Base-by-base conservation (phyloP, 64 coral and sea anemone species). In the Catalaphyllia jardinei region DNA sequence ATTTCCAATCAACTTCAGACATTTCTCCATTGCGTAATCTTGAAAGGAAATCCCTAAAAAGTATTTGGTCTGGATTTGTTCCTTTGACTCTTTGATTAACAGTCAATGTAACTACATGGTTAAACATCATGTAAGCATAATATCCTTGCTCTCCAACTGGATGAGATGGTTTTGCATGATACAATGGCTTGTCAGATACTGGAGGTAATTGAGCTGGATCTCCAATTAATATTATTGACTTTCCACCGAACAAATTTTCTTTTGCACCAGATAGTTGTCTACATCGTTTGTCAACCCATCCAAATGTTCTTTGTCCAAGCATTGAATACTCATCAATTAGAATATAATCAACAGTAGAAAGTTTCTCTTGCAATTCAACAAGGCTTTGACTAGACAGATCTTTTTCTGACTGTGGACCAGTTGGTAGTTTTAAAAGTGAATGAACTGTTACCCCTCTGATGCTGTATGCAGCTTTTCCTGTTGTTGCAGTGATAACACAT, bases 21-120 rank as follows among this genome's bases (percentile, higher is more conserved):
- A 61, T 86, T 61, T 94, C 78, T 55, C 88, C 88, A 72, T 54
- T 94, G 62, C 81, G 75, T 61, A 90, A 72, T n/a, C 92, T 54
- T 52, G 79, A 60, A 18, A 94, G 59, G 25, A 90, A 94, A 49
- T 94, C 46, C 89, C 51, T 90, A 89, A 94, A 94, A 22, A n/a
- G 51, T 51, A 79, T 61, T 57, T 91, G 90, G 57, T 9, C 65
- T 79, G 31, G 42, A 83, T 60, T 57, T 31, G 67, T 52, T 73
- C 86, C 86, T 64, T 88, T 54, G 4, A 93, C 86, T 62, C 92
- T 71, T 31, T 89, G 67, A 81, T 93, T 88, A 20, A 81, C 78
- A 39, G 0, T 19, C 38, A 82, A 60, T 89, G 39, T 89, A 31
- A 89, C 79, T 50, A 93, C 92, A 6, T 65, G 88, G 61, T 93